These are phyloP conservation scores for Microcebus tavaratra DNA, from an alignment of 2,113 vertebrate species.

Conservation along the genomic window DNA sequence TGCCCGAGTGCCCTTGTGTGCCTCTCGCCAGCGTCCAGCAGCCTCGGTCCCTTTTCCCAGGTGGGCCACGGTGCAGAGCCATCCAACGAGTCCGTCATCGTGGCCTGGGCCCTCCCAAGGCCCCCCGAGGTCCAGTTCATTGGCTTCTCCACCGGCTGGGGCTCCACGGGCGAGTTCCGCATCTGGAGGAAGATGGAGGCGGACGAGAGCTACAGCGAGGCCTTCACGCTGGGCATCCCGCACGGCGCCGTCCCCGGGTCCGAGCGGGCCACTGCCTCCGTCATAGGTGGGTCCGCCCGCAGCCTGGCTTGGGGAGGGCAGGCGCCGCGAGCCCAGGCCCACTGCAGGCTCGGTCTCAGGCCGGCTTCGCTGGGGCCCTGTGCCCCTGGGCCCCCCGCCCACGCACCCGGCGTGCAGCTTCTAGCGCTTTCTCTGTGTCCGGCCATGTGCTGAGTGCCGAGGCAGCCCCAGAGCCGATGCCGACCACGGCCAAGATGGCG, in stretches of 20 bases:
- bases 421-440: not conserved
- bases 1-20: fast-evolving
- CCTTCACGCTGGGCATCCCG: conserved; percentile 94
- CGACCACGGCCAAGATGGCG: not conserved
- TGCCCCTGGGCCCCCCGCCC: no score
- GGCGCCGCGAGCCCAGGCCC: not conserved
- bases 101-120: conserved; percentile 88
- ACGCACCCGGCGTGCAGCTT: not conserved
- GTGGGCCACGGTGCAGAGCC: conserved; percentile 91
- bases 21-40: not conserved
- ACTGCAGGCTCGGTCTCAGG: not conserved
- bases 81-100: conserved; percentile 91
- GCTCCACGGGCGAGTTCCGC: conserved; percentile 95
- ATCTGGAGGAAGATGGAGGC: conserved; percentile 95
- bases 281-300: conserved; percentile 88
- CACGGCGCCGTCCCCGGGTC: conserved; percentile 95
- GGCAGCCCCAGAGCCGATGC: not conserved
- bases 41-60: conserved; percentile 80
- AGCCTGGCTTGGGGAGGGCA: not conserved
- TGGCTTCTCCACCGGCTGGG: conserved; percentile 97
- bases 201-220: conserved; percentile 97
- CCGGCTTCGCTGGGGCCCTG: not conserved
- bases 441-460: not conserved
- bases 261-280: conserved; percentile 91
- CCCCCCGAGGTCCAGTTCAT: conserved; percentile 91